Base-by-base conservation (phyloP, 2,888 invertebrate species). In the Exocentrus adspersus region DNA sequence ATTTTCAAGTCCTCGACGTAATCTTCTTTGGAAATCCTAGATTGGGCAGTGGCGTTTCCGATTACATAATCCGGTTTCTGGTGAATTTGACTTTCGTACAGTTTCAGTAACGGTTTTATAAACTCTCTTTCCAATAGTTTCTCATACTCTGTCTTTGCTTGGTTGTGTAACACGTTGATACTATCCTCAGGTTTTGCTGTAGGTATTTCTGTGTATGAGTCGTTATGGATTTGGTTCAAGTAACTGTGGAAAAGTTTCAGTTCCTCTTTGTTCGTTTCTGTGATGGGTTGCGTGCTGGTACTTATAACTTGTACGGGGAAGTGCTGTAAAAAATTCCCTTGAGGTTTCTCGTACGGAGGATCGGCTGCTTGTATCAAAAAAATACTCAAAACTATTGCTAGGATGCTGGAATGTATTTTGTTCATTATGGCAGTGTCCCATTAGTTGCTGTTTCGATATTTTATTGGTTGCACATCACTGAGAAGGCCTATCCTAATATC, bases 331-430 rank as follows among this genome's bases (percentile, higher is more conserved):
- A 77, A 67, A 20, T 70, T 63, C 37, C 73, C 75, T 14, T 74
- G 56, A 14, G 67, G 64, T 61, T 73, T 77, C 57, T 79, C 78
- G 51, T 70, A 77, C 2, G 82, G 81, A 21, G 82, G 82, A 73
- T 83, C 83, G 20, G 80, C 77, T 41, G 83, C 83, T 75, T 81
- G 82, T 51, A 82, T 83, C 61, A 83, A 71, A 65, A 83, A 81
- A 54, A 83, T 78, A 65, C 82, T 79, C 74, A 81, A 76, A 53
- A 83, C 78, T 66, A 82, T 74, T 24, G 82, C 81, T 67, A 83
- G 68, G 62, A 83, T 70, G 65, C 78, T 77, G 59, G 82, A 80
- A 69, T 82, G 82, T 77, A 83, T 78, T 72, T 77, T 79, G 78
- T 79, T 82, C 82, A 83, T 82, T 74, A 73, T 80, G 63, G 66